A percentile compares a stretch with the other conserved stretches of the same genome.
phyloP scores from a whole-genome alignment of 2,113 vertebrate genomes.

The Thymallus thymallus region DNA sequence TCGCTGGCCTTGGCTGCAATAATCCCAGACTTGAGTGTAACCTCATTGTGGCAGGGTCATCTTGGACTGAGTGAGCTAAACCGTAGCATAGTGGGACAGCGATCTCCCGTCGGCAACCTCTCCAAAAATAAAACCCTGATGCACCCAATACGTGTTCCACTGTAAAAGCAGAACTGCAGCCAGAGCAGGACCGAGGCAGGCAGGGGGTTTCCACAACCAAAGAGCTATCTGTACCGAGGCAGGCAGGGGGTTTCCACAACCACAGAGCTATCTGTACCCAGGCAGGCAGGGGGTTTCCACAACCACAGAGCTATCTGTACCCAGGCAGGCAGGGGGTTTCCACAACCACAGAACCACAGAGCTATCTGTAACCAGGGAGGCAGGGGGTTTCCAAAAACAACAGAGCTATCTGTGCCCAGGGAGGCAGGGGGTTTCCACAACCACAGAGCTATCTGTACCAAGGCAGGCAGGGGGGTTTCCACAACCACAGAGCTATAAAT shows the following conservation, averaged over 20 bases:
- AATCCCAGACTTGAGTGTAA: conserved; percentile 55
- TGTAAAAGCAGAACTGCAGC: conserved; percentile 27
- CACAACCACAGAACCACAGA: too few species aligned
- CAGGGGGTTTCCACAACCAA: too few species aligned
- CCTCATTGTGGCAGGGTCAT: background rate
- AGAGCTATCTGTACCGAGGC: too few species aligned
- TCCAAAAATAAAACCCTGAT: conserved; percentile 81
- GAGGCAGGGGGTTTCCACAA: too few species aligned
- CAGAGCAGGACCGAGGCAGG: background rate
- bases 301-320: too few species aligned
- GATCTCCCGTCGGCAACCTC: conserved; percentile 38
- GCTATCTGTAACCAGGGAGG: too few species aligned
- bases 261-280: too few species aligned
- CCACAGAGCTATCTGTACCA: conserved; percentile 9
- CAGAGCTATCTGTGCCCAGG: too few species aligned
- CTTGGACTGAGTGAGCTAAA: conserved; percentile 36
- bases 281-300: too few species aligned
- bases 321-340: too few species aligned
- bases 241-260: too few species aligned
- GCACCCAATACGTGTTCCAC: conserved; percentile 59
- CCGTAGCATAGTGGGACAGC: conserved; percentile 61
- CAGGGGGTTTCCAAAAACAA: too few species aligned
- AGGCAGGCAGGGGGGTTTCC: conserved; percentile 58
- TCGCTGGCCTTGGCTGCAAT: conserved; percentile 61
- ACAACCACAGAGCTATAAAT: conserved; percentile 45